Base-by-base conservation (phyloP, 2,797 vertebrate genomes). In the Dipus sagitta region DNA sequence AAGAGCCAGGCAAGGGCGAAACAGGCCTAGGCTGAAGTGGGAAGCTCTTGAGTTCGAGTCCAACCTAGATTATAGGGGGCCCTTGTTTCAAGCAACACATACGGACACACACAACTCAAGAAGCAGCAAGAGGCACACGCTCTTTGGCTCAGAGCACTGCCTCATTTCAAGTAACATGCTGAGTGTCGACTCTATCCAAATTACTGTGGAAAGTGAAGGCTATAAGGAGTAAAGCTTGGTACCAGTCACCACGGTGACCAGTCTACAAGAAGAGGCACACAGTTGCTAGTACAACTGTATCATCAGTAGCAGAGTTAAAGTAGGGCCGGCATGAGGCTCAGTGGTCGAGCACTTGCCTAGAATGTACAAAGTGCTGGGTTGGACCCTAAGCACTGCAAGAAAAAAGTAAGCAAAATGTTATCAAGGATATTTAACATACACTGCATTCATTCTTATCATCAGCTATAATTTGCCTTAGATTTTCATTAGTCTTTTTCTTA, bases 401-500 rank as follows among this genome's bases (percentile, higher is more conserved):
- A 52, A 52, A 58, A n/a, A 72, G 11, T 21, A 21, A 24, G 20
- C 62, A 20, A 64, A 24, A 24, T 64, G 62, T 64, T 24, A 71
- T 34, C 21, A 34, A 70, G n/a, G 21, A 11, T 32, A 70, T 70
- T 24, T 13, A 30, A 70, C 6, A 84, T 62, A 18, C 6, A 58
- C 11, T 17, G 71, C 77, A 92, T 2, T 60, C 52, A 71, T 23
- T 65, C 21, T 71, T 32, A 6, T 71, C 12, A 47, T 74, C 62
- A 92, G 76, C 67, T 30, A 71, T 28, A 47, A 67, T 60, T 38
- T 92, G 52, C 21, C 62, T 96, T 78, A 18, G 54, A 47, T 72
- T 88, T 42, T 32, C 81, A 86, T 47, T 30, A 89, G n/a, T 20
- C 70, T 90, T 90, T 92, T 84, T 64, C 74, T n/a, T n/a, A n/a